A percentile compares a stretch with the other conserved stretches of the same genome.
These are phyloP conservation scores for Pocillopora damicornis DNA, from an alignment of 64 coral and sea anemone species.

Conservation along the genomic window DNA sequence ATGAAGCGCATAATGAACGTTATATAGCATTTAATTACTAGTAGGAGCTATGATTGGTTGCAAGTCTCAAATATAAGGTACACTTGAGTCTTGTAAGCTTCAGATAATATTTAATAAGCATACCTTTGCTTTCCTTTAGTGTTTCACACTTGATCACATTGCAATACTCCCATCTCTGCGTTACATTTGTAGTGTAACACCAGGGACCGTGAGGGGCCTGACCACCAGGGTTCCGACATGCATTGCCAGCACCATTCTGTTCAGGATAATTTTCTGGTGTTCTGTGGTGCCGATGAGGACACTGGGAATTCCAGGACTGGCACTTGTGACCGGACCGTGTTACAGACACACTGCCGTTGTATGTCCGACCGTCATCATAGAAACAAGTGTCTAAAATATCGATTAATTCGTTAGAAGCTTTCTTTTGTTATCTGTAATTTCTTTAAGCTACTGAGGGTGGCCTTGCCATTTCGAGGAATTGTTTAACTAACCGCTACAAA, in stretches of 20 bases:
- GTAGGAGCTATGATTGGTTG: too few species aligned
- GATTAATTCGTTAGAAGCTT: too few species aligned
- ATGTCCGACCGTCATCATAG: conserved; percentile 63
- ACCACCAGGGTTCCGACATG: conserved; percentile 78
- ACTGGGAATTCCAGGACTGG: conserved; percentile 65
- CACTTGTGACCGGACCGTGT: conserved; percentile 64
- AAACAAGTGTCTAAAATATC: conserved; percentile 35
- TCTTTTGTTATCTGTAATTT: too few species aligned
- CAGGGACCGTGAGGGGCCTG: conserved; percentile 80
- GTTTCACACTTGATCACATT: conserved; percentile 36
- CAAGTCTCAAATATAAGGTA: too few species aligned
- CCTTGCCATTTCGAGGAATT: too few species aligned
- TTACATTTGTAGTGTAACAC: conserved; percentile 72
- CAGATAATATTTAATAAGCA: background rate
- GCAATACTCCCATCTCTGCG: conserved; percentile 73
- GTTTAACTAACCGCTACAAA: too few species aligned
- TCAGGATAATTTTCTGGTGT: conserved; percentile 53
- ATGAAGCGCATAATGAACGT: too few species aligned
- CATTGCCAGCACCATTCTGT: conserved; percentile 62
- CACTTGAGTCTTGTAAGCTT: too few species aligned
- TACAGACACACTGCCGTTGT: conserved; percentile 58
- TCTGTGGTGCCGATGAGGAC: conserved; percentile 67
- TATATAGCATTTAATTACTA: too few species aligned
- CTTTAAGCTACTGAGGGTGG: too few species aligned
- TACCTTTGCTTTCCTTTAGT: background rate